Base-by-base conservation (phyloP, 1,140 invertebrate species). In the Caenorhabditis elegans region DNA sequence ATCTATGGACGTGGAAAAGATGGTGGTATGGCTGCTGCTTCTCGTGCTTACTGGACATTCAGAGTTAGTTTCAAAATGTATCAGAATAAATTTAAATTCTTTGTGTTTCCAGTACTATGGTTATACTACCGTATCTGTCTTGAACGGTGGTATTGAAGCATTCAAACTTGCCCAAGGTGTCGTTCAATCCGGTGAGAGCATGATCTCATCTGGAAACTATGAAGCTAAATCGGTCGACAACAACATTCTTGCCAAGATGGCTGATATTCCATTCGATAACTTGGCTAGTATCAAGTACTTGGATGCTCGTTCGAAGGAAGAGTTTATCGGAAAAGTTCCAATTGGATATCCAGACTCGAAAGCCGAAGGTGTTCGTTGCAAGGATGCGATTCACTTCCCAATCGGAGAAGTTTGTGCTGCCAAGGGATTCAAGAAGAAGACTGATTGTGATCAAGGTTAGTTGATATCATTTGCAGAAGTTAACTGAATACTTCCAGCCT, bases 371-470 rank as follows among this genome's bases (percentile, higher is more conserved):
- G 53, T 60, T 31, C 26, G 53, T 31, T 60, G 53, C 53, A 60
- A 60, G 28, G 53, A 60, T 34, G 53, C 53, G 2, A 60, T 60
- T 34, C 53, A 60, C 13, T 60, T 60, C 53, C 53, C 53, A 31
- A 34, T 60, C 10, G 53, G 28, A 34, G 53, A 60, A 15, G 53
- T 60, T 34, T 60, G 53, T 17, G 53, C 10, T 3, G 53, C 53
- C 26, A 60, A 60, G 53, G 53, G 53, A 60, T 60, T 60, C 53
- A 60, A 60, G 53, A 60, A 60, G 53, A n/a, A n/a, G n/a, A n/a
- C n/a, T n/a, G n/a, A n/a, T n/a, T n/a, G n/a, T n/a, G n/a, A n/a
- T n/a, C n/a, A 60, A 60, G 53, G 34, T 28, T 15, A 28, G 34
- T 34, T 60, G 53, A 6, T 26, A 60, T 60, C 53, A 60, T n/a